These are phyloP conservation scores for Drosophila merina DNA, from an alignment of 2,888 invertebrate genomes.

Conservation along the genomic window DNA sequence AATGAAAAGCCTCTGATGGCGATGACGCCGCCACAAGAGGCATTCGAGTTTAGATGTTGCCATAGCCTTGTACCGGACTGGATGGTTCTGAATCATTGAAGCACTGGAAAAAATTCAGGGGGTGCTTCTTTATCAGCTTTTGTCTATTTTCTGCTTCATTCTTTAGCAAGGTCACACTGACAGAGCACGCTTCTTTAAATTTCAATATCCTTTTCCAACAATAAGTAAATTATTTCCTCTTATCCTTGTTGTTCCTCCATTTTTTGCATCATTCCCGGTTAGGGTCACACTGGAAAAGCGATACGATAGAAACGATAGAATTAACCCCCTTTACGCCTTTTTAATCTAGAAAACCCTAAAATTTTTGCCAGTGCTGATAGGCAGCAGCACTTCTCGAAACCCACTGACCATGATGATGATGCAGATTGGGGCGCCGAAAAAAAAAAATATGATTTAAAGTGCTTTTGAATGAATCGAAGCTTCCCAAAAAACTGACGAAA, in stretches of 20 bases:
- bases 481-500: conserved; percentile 23
- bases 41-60: conserved; percentile 9
- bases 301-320: background rate
- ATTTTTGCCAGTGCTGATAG: conserved; percentile 7
- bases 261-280: background rate
- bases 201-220: too few relatives aligned
- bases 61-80: conserved; percentile 1
- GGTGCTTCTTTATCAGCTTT: too few relatives aligned
- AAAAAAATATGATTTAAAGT: conserved; percentile 4
- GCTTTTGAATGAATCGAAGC: conserved; percentile 17
- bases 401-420: conserved; percentile 70
- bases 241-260: background rate
- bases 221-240: too few relatives aligned
- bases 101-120: conserved; percentile 31
- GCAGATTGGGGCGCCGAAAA: conserved; percentile 50
- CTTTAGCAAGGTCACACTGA: too few relatives aligned
- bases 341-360: too few relatives aligned
- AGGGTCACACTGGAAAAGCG: background rate
- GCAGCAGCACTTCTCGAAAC: conserved; percentile 36
- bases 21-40: conserved; percentile 40
- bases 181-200: too few relatives aligned
- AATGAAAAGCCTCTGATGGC: conserved; percentile 61
- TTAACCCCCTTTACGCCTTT: too few relatives aligned
- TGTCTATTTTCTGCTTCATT: too few relatives aligned
- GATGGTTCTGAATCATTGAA: conserved; percentile 58